Conservation (phyloP, 2,888 invertebrate species). For the Eupithecia subumbrata region DNA sequence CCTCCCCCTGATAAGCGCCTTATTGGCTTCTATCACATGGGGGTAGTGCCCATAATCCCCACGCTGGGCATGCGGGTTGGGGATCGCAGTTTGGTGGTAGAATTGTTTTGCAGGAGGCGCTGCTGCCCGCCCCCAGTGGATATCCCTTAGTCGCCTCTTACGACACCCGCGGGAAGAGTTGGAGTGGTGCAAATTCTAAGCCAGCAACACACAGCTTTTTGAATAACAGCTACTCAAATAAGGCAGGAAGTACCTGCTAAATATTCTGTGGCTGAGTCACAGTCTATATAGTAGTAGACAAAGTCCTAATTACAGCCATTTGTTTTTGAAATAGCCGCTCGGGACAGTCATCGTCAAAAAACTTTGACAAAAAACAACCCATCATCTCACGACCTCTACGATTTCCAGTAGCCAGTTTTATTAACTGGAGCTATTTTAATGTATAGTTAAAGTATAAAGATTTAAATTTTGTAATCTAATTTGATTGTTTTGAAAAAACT, state of each 20-base stretch:
- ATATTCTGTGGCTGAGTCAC: slow-evolving; percentile 24
- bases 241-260: slow-evolving; percentile 5
- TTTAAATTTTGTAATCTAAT: too few relatives aligned
- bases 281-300: slow-evolving; percentile 41
- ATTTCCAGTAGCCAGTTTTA: slow-evolving; percentile 13
- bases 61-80: too few relatives aligned
- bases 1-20: too few relatives aligned
- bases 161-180: too few relatives aligned
- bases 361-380: slow-evolving; percentile 34
- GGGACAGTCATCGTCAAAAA: slow-evolving; percentile 57
- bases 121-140: too few relatives aligned
- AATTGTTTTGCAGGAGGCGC: too few relatives aligned
- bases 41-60: too few relatives aligned
- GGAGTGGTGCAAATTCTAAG: too few relatives aligned
- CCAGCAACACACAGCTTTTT: slow-evolving; percentile 33
- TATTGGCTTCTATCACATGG: too few relatives aligned
- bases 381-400: slow-evolving; percentile 9
- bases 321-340: slow-evolving; percentile 79
- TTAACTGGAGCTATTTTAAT: background rate
- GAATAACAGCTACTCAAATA: slow-evolving; percentile 44
- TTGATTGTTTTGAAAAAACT: background rate
- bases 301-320: slow-evolving; percentile 76
- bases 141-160: too few relatives aligned
- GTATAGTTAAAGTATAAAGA: background rate
- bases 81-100: too few relatives aligned